These are phyloP conservation scores for Wasmannia auropunctata DNA, from an alignment of 1,140 invertebrate species.

Conservation along the genomic window DNA sequence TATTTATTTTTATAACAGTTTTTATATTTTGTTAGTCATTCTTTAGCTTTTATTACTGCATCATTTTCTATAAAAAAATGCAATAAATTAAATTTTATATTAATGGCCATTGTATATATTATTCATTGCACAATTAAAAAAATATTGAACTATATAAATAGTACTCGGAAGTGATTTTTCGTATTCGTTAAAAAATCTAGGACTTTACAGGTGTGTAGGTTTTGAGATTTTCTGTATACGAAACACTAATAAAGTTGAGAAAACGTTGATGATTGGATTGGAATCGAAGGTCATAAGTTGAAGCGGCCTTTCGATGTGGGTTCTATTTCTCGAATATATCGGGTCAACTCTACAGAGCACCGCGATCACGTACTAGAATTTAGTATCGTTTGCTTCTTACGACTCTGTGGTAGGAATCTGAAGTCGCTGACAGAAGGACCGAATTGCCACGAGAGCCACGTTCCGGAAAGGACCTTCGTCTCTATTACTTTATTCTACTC, in stretches of 20 bases:
- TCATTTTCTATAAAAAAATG: too few species aligned
- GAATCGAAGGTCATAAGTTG: conserved; percentile 23
- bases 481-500: conserved; percentile 40
- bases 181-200: neutral
- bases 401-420: conserved; percentile 42
- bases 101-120: neutral
- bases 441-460: conserved; percentile 49
- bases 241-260: conserved; percentile 49
- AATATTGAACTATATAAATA: neutral
- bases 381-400: conserved; percentile 66
- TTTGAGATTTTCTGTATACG: neutral
- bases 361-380: conserved; percentile 63
- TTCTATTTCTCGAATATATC: conserved; percentile 51
- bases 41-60: neutral
- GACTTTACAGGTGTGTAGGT: too few species aligned
- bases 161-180: neutral
- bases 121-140: conserved; percentile 3
- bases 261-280: neutral
- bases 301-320: conserved; percentile 34
- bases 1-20: too few species aligned
- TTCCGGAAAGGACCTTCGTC: conserved; percentile 36
- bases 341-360: neutral
- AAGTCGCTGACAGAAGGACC: conserved; percentile 38
- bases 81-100: too few species aligned
- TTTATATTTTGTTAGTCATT: too few species aligned